phyloP scores from a whole-genome alignment of 2,888 invertebrate species.

The Idaea dimidiata region DNA sequence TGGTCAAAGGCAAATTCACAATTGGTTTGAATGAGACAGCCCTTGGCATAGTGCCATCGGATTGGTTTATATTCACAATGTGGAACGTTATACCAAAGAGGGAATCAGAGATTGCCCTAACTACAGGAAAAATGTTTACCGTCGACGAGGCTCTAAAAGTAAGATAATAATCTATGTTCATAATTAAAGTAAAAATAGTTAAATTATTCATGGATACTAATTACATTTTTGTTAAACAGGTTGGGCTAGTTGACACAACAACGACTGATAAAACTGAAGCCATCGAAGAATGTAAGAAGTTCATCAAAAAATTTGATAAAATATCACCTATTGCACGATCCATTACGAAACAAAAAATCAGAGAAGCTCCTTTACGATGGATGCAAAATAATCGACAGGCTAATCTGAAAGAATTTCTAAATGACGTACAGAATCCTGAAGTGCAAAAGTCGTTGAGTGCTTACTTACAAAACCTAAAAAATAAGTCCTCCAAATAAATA shows the following conservation, averaged over 20 bases:
- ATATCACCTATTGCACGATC: constrained; percentile 83
- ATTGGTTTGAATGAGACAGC: constrained; percentile 95
- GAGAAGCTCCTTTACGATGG: constrained; percentile 70
- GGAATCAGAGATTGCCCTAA: constrained; percentile 87
- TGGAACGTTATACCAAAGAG: constrained; percentile 84
- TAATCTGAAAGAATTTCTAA: constrained; percentile 84
- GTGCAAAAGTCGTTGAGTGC: constrained; percentile 86
- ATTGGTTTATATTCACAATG: constrained; percentile 85
- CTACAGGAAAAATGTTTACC: constrained; percentile 86
- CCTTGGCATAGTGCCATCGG: constrained; percentile 89
- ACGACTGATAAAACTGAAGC: constrained; percentile 85
- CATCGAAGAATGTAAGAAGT: constrained; percentile 83
- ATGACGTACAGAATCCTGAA: constrained; percentile 81
- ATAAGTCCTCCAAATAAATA: constrained; percentile 63
- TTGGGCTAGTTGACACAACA: constrained; percentile 89
- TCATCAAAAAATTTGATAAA: constrained; percentile 83
- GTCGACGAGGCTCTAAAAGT: constrained; percentile 88
- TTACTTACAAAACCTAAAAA: constrained; percentile 86
- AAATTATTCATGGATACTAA: too few relatives aligned
- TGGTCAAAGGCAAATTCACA: constrained; percentile 88
- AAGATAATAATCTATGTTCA: constrained; percentile 4
- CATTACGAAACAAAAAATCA: constrained; percentile 78
- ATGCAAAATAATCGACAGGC: constrained; percentile 81
- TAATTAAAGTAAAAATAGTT: too few relatives aligned
- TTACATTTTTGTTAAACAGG: constrained; percentile 38